Conservation (phyloP, 2,797 vertebrate genomes). For the Chloroceryle amazona region DNA sequence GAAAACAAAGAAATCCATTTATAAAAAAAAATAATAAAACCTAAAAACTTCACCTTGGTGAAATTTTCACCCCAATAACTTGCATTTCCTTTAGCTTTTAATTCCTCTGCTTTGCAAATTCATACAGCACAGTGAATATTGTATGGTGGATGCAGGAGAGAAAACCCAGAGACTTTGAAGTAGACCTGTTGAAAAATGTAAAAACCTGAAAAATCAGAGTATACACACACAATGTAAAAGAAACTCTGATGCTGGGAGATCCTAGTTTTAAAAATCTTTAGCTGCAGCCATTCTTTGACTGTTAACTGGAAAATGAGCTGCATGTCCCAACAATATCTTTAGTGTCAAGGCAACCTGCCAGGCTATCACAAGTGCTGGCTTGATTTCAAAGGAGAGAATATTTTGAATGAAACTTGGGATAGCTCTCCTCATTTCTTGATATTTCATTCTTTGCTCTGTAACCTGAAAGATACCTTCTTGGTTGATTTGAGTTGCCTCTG, state of each 20-base stretch:
- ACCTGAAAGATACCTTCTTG: not conserved
- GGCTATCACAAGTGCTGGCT: not conserved
- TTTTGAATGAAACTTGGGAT: not conserved
- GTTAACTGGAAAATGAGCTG: not conserved
- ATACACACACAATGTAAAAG: not conserved
- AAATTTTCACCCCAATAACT: not conserved
- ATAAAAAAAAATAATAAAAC: not conserved
- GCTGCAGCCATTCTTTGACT: not conserved
- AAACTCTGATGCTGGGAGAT: not conserved
- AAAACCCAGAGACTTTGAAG: not conserved
- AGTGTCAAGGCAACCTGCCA: not conserved
- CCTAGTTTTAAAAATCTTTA: not conserved
- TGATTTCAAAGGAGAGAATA: not conserved
- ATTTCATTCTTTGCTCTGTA: not conserved
- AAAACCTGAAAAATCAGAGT: not conserved
- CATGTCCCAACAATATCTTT: not conserved
- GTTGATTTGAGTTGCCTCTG: not conserved
- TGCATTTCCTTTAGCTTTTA: not conserved
- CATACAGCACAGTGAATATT: not conserved
- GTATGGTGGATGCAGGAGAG: not conserved
- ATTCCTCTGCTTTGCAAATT: not conserved
- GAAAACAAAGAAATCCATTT: not conserved
- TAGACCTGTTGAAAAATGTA: not conserved
- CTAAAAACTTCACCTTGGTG: not conserved
- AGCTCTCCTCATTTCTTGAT: not conserved